Evolutionary conservation across 2,888 invertebrate genomes (phyloP), one percentile per base, ranked within the genome.

Genomic region (Taphrorychus bicolor): DNA sequence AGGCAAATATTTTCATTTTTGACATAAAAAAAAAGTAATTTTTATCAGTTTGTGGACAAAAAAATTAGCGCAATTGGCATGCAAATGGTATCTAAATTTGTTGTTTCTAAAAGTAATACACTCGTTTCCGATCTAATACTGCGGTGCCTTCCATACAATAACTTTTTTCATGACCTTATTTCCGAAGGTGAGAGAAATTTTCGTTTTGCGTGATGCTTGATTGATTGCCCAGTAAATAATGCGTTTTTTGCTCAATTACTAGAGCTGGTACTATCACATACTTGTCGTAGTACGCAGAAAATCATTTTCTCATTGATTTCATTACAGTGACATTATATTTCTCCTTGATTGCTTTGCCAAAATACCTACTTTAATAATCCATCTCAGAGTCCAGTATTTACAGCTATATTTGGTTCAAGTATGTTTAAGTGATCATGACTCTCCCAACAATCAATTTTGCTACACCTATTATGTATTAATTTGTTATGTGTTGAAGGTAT

Each of bases 31-130:
- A 45, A 45, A 45, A 32, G 5, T n/a, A n/a, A 32, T 45, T 5
- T 7, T n/a, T 9, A 42, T 51, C 51, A 45, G 21, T 59, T 68
- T 68, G 72, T 71, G n/a, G n/a, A n/a, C 73, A 70, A 70, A 59
- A 63, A 61, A 69, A 69, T 52, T 53, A 63, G 59, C 24, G 64
- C 61, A 62, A 70, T 71, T 72, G 63, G 71, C 73, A 73, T 75
- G 76, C 78, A 76, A 81, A 82, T 81, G 81, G 77, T 81, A 80
- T 79, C 80, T 76, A 81, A 81, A 81, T 82, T 80, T 76, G 78
- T 79, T 77, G 80, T 81, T 78, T 77, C 74, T 74, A 72, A 73
- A 73, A 73, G 71, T 73, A 22, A 9, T 21, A 75, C 74, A 73
- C 73, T 57, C 19, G 21, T 42, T 14, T 42, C 57, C 72, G 70